These are phyloP conservation scores for Mantis religiosa DNA, from an alignment of 2,888 invertebrate species.

Conservation along the genomic window DNA sequence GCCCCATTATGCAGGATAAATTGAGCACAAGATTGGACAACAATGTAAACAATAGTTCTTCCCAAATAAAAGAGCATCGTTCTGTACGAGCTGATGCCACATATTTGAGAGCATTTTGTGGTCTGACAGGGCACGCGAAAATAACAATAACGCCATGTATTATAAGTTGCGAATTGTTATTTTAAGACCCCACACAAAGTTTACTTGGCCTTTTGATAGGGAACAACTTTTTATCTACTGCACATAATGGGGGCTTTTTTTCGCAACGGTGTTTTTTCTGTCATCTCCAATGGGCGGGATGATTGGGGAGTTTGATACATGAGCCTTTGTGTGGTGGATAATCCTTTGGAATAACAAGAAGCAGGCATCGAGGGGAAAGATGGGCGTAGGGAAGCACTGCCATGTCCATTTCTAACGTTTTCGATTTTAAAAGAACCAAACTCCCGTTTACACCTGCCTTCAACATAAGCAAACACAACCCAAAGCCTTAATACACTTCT, in stretches of 20 bases:
- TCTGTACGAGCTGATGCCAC: neutral
- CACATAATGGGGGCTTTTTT: neutral
- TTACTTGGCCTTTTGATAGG: neutral
- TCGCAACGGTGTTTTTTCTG: neutral
- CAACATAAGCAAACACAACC: neutral
- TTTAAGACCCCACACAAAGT: neutral
- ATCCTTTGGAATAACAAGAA: slow-evolving; percentile 12
- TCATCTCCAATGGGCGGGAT: neutral
- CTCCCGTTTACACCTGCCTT: neutral
- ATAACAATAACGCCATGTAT: neutral
- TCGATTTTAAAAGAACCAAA: neutral
- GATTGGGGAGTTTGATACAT: neutral
- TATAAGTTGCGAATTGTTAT: neutral
- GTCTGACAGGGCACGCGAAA: neutral
- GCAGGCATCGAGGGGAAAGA: neutral
- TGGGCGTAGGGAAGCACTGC: neutral
- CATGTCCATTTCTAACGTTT: neutral
- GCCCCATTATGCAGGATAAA: no score
- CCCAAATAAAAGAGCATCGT: neutral
- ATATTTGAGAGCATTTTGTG: neutral
- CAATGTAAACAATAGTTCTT: neutral
- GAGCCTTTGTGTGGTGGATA: slow-evolving; percentile 1
- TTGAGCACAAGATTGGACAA: no score
- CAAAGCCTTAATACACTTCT: neutral
- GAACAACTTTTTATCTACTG: neutral